Conservation (phyloP, 23 tunicate species). For the Clavelina lepadiformis region DNA sequence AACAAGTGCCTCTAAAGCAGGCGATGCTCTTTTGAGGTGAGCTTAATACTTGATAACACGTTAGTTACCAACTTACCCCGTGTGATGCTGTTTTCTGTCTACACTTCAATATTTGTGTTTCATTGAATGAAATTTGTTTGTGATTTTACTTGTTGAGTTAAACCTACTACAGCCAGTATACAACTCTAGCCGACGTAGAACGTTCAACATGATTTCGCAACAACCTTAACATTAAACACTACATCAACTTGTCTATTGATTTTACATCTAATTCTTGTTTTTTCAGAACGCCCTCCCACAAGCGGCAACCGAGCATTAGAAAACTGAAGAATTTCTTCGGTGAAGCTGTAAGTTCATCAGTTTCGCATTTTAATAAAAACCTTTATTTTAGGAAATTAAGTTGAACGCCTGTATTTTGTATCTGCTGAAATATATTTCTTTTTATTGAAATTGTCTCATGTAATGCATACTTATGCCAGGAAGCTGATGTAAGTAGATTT, state of each 20-base stretch:
- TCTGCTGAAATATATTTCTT: neutral
- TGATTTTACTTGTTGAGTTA: too few species aligned
- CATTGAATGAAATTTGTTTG: too few species aligned
- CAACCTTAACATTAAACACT: too few species aligned
- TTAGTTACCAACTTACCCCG: too few species aligned
- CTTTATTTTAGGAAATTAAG: neutral
- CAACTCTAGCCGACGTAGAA: too few species aligned
- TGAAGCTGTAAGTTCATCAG: constrained; percentile 30
- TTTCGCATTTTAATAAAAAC: neutral
- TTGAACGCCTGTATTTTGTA: too few species aligned
- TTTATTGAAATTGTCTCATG: neutral
- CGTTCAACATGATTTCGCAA: too few species aligned
- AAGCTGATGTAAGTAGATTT: neutral
- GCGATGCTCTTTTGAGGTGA: neutral
- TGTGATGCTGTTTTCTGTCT: too few species aligned
- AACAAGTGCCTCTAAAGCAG: constrained; percentile 21
- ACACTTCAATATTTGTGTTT: too few species aligned
- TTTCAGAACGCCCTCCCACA: constrained; percentile 34
- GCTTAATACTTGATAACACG: neutral
- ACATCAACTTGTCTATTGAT: too few species aligned
- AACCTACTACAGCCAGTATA: too few species aligned
- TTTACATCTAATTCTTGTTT: neutral
- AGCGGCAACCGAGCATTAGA: constrained; percentile 56
- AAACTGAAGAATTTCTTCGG: constrained; percentile 51
- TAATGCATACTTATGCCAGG: neutral